Conservation (phyloP, 92 coral and sea anemone genomes). For the Palythoa grandiflora region DNA sequence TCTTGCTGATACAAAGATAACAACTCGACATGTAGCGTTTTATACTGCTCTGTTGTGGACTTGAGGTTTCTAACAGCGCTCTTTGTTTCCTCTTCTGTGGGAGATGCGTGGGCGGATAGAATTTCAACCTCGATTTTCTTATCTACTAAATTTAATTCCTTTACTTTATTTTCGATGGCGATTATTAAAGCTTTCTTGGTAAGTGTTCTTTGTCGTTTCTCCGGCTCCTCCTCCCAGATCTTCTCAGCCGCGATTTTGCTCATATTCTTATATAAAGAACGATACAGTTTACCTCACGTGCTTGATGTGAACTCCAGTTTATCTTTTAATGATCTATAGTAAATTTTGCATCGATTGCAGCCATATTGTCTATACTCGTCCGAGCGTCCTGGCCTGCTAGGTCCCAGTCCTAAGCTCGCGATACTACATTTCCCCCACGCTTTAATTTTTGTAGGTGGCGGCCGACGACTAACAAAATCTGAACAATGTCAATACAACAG, state of each 20-base stretch:
- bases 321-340: not conserved
- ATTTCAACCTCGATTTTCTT: not conserved
- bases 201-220: conserved; percentile 2
- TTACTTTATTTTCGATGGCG: conserved; percentile 7
- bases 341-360: no score
- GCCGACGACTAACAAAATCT: no score
- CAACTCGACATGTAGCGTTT: conserved; percentile 6
- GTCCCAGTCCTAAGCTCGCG: no score
- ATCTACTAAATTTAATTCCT: not conserved
- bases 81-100: not conserved
- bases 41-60: conserved; percentile 4
- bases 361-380: no score
- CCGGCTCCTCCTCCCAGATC: not conserved
- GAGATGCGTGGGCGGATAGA: conserved; percentile 8
- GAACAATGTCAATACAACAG: no score
- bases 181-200: not conserved
- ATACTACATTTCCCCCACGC: no score
- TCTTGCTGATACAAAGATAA: conserved; percentile 11
- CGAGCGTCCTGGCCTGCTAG: no score
- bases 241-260: not conserved
- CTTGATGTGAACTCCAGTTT: conserved; percentile 1
- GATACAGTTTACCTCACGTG: not conserved
- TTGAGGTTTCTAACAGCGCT: conserved; percentile 6
- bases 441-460: no score
- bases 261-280: conserved; percentile 2